Percentiles rank a stretch among this genome's conserved stretches.
Evolutionary conservation across 2,113 vertebrate species (phyloP).

Genomic region (Limnothrissa miodon): DNA sequence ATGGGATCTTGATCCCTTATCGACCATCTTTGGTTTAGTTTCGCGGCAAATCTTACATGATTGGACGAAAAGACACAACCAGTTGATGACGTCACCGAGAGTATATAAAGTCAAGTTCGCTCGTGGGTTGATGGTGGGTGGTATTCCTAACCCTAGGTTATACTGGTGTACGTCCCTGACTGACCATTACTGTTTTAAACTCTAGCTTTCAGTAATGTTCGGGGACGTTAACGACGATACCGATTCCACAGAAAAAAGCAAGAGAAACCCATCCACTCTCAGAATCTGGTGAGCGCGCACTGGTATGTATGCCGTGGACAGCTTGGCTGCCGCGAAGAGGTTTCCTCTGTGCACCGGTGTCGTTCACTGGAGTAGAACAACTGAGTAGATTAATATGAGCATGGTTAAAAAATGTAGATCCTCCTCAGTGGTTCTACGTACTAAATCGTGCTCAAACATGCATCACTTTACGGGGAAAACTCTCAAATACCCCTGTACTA

Average conservation of each 20-base stretch:
- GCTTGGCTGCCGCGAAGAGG: conserved; percentile 11
- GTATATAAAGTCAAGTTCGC: background rate
- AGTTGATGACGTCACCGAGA: background rate
- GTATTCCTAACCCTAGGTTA: background rate
- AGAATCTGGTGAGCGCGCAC: background rate
- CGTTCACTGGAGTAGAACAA: background rate
- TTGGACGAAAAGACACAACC: background rate
- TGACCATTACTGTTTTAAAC: background rate
- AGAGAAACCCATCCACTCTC: background rate
- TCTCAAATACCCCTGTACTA: too few relatives aligned
- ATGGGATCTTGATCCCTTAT: too few relatives aligned
- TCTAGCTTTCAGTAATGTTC: conserved; percentile 12
- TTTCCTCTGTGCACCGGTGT: conserved; percentile 5
- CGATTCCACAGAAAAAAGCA: background rate
- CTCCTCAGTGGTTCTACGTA: background rate
- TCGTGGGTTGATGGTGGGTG: background rate
- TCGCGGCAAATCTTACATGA: background rate
- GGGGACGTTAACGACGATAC: background rate
- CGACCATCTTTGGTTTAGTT: too few relatives aligned
- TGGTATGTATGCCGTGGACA: conserved; percentile 10
- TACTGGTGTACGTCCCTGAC: background rate
- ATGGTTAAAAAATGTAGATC: background rate
- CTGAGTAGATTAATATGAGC: background rate
- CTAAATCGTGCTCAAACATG: background rate
- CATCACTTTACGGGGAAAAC: background rate